A percentile compares a stretch with the other conserved stretches of the same genome.
Evolutionary conservation across 2,888 invertebrate species (phyloP).

Genomic region (Pimpla rufipes): DNA sequence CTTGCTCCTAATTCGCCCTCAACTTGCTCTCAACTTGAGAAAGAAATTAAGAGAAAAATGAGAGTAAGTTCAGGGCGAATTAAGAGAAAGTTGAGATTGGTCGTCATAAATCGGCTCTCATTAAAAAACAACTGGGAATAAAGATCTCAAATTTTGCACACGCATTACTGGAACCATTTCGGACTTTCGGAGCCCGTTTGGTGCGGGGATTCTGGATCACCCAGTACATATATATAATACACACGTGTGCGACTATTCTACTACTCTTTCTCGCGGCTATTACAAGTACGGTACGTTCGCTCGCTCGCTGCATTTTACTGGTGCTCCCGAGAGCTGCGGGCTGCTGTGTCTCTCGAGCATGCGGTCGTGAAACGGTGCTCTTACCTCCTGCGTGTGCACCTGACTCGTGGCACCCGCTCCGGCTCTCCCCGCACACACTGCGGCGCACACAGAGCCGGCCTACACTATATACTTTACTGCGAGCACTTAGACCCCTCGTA

Average conservation of each 20-base stretch:
- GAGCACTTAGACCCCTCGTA: conserved; percentile 39
- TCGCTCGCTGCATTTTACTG: conserved; percentile 38
- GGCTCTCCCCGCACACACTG: conserved; percentile 13
- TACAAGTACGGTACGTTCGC: conserved; percentile 10
- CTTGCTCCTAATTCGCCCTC: no score
- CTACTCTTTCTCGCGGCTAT: conserved; percentile 16
- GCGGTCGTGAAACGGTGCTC: conserved; percentile 66
- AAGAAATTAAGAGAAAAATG: no score
- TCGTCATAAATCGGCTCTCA: no score
- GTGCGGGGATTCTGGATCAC: no score
- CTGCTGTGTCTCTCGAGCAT: conserved; percentile 49
- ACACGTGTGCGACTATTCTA: neutral
- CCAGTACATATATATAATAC: neutral
- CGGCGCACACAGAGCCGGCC: neutral
- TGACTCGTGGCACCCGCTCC: conserved; percentile 62
- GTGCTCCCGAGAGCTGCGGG: conserved; percentile 36
- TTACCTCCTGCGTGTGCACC: conserved; percentile 65
- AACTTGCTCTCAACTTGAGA: no score
- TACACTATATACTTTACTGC: conserved; percentile 22
- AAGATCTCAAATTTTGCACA: no score
- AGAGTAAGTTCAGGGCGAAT: no score
- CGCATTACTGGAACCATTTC: no score
- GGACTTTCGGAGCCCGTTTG: no score
- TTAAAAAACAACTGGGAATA: no score
- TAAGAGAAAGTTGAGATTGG: no score